These are phyloP conservation scores for Erebia palarica DNA, from an alignment of 2,888 invertebrate genomes.

Conservation along the genomic window DNA sequence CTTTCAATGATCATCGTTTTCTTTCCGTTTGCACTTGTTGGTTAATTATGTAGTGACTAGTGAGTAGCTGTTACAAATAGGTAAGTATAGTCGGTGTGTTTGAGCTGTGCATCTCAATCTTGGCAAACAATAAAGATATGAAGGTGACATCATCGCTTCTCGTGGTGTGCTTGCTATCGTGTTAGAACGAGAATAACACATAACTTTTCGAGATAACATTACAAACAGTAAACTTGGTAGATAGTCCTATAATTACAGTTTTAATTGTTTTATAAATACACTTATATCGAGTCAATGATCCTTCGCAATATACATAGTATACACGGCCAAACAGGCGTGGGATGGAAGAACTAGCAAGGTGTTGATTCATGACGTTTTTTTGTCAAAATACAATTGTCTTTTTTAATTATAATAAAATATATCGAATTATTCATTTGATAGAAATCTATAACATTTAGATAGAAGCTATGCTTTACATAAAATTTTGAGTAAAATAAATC, in stretches of 20 bases:
- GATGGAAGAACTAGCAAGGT: too few relatives aligned
- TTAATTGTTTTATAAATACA: neutral
- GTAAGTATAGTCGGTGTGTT: slow-evolving; percentile 35
- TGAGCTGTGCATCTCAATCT: slow-evolving; percentile 41
- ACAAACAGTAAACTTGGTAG: neutral
- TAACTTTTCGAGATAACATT: slow-evolving; percentile 19
- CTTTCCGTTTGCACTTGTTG: neutral
- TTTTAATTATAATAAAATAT: too few relatives aligned
- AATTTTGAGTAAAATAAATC: neutral
- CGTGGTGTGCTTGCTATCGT: slow-evolving; percentile 24
- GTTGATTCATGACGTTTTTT: too few relatives aligned
- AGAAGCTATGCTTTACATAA: too few relatives aligned
- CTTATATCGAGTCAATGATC: neutral
- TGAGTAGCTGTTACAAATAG: slow-evolving; percentile 25
- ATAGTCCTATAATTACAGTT: neutral
- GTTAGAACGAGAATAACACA: slow-evolving; percentile 16
- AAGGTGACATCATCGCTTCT: slow-evolving; percentile 41
- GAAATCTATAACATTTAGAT: too few relatives aligned
- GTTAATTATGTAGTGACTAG: neutral
- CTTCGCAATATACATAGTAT: neutral
- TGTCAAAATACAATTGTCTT: too few relatives aligned
- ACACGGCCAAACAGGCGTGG: too few relatives aligned
- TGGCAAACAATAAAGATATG: slow-evolving; percentile 42
- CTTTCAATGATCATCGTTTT: neutral
- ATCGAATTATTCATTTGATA: too few relatives aligned